Evolutionary conservation across 2,113 vertebrate species (phyloP).

Genomic region (Pygoscelis antarcticus): DNA sequence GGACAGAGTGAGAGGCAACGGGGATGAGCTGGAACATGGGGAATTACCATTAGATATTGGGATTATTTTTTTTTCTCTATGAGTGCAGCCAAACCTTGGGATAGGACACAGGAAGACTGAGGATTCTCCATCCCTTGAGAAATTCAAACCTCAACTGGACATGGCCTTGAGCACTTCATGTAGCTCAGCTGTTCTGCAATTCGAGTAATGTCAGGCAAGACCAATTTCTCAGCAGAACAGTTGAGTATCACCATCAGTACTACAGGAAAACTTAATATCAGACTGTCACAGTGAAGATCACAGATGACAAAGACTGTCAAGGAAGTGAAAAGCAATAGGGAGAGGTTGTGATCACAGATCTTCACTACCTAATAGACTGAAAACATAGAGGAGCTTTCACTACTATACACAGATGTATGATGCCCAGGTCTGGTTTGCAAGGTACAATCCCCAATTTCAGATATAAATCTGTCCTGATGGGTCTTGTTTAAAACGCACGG

Average conservation of each 20-base stretch:
- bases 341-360: background rate
- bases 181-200: background rate
- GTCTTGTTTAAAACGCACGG: background rate
- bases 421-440: background rate
- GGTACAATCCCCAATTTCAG: background rate
- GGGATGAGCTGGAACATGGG: background rate
- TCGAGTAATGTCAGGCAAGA: background rate
- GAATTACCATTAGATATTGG: background rate
- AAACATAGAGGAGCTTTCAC: background rate
- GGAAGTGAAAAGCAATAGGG: background rate
- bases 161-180: background rate
- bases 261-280: background rate
- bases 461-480: background rate
- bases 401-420: background rate
- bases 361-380: background rate
- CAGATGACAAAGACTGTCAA: background rate
- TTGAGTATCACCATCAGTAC: background rate
- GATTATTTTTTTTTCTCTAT: background rate
- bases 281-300: background rate
- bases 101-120: background rate
- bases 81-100: background rate
- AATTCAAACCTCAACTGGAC: background rate
- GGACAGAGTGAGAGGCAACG: background rate
- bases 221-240: background rate
- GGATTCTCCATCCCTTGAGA: background rate